A percentile compares a stretch with the other conserved stretches of the same genome.
These are phyloP conservation scores for Gambusia holbrooki DNA, from an alignment of 2,113 vertebrate genomes.

Conservation along the genomic window DNA sequence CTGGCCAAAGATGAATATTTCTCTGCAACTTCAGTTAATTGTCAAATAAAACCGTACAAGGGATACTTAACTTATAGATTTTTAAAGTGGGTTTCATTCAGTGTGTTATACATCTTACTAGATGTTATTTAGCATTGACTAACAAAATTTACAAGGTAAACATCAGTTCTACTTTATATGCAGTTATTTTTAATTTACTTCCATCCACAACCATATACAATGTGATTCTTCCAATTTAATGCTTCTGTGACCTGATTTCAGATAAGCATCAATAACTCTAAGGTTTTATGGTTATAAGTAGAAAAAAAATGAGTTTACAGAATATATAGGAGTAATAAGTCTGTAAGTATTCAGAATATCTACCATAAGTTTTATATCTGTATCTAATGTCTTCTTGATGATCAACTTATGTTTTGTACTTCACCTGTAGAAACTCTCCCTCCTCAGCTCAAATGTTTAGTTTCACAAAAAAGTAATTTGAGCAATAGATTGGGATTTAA, in stretches of 20 bases:
- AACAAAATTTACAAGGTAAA: background rate
- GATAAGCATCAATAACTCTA: too few relatives aligned
- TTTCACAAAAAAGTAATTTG: background rate
- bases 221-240: background rate
- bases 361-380: too few relatives aligned
- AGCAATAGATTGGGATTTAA: background rate
- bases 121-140: background rate
- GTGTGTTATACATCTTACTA: too few relatives aligned
- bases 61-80: too few relatives aligned
- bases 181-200: background rate
- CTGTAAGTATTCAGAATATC: too few relatives aligned
- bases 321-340: too few relatives aligned
- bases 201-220: background rate
- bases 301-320: too few relatives aligned
- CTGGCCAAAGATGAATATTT: constrained; percentile 11
- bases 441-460: background rate
- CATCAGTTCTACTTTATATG: background rate
- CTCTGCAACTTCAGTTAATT: too few relatives aligned
- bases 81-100: too few relatives aligned
- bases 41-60: too few relatives aligned
- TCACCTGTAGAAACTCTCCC: background rate
- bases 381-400: too few relatives aligned
- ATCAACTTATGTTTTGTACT: background rate
- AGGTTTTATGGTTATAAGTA: background rate
- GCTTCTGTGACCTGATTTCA: too few relatives aligned